These are phyloP conservation scores for Belonocnema kinseyi DNA, from an alignment of 1,140 invertebrate species.

Conservation along the genomic window DNA sequence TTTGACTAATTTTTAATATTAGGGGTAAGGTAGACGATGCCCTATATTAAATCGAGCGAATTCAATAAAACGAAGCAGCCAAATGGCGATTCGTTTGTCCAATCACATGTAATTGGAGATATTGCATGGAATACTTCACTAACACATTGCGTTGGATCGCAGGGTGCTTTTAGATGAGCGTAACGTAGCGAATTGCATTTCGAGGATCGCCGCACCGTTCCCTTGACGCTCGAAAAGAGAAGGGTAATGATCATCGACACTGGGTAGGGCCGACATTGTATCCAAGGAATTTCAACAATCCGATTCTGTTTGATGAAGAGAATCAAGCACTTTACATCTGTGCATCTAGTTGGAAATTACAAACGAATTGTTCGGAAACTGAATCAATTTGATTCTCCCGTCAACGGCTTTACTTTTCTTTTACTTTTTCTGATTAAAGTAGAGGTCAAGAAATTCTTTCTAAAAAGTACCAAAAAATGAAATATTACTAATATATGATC, in stretches of 20 bases:
- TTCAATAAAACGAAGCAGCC: slow-evolving; percentile 27
- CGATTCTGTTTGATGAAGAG: slow-evolving; percentile 33
- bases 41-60: neutral
- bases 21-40: neutral
- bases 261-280: slow-evolving; percentile 6
- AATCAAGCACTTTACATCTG: slow-evolving; percentile 30
- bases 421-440: neutral
- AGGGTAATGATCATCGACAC: slow-evolving; percentile 35
- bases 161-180: slow-evolving; percentile 35
- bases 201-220: slow-evolving; percentile 31
- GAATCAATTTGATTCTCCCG: slow-evolving; percentile 31
- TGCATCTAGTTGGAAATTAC: slow-evolving; percentile 33
- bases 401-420: slow-evolving; percentile 17
- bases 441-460: neutral
- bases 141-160: slow-evolving; percentile 29
- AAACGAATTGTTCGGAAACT: slow-evolving; percentile 34
- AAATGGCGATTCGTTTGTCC: slow-evolving; percentile 37
- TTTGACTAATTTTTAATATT: neutral
- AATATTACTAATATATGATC: too few species aligned
- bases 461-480: too few species aligned
- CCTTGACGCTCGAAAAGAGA: slow-evolving; percentile 33
- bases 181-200: slow-evolving; percentile 40
- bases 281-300: slow-evolving; percentile 38
- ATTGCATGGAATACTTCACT: slow-evolving; percentile 41
- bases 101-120: slow-evolving; percentile 42